A percentile compares a stretch with the other conserved stretches of the same genome.
Evolutionary conservation across 2,113 vertebrate genomes (phyloP).

Genomic region (Psephotus haematonotus): DNA sequence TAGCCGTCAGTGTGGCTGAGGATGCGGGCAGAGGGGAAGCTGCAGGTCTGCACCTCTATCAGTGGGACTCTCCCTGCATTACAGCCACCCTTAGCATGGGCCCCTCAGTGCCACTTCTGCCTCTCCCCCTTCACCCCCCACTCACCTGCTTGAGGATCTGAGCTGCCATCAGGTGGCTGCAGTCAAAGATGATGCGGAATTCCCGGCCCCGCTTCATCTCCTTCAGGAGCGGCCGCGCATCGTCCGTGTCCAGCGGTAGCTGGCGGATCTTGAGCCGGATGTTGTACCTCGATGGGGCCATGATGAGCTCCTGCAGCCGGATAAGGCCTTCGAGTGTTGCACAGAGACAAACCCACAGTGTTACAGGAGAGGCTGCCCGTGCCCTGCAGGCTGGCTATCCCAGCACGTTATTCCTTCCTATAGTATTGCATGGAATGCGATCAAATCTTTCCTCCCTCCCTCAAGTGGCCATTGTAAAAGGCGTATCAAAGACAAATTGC

Average conservation of each 20-base stretch:
- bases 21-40: background rate
- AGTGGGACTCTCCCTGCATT: accelerated
- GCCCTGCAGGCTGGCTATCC: background rate
- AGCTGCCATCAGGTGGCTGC: constrained; percentile 95
- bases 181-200: constrained; percentile 98
- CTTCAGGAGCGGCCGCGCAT: constrained; percentile 92
- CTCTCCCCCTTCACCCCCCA: accelerated
- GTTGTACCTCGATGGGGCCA: constrained; percentile 96
- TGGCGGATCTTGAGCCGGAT: constrained; percentile 98
- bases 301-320: constrained; percentile 95
- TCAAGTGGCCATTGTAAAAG: background rate
- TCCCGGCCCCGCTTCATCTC: constrained; percentile 97
- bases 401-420: background rate
- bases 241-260: constrained; percentile 89
- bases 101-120: accelerated
- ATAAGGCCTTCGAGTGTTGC: constrained; percentile 84
- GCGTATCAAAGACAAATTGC: accelerated
- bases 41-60: accelerated
- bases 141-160: constrained; percentile 95
- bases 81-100: accelerated
- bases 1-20: accelerated
- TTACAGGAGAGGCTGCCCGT: background rate
- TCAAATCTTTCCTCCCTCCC: background rate
- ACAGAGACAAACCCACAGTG: background rate
- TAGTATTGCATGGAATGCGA: background rate